phyloP scores from a whole-genome alignment of 1,140 invertebrate genomes.

The Vanessa tameamea region DNA sequence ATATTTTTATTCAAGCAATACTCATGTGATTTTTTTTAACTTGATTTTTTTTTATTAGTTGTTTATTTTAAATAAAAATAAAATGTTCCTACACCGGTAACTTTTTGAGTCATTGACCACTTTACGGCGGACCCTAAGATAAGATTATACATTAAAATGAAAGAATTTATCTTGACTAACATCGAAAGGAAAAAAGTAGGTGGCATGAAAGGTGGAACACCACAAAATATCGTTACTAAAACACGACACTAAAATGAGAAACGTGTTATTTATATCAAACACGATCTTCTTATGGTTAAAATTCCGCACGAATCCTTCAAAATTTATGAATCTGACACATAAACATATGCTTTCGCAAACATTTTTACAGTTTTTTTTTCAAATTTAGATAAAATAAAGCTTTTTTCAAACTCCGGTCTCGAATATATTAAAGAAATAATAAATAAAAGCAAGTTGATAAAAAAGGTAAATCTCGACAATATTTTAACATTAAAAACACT shows the following conservation, averaged over 20 bases:
- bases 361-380: slow-evolving; percentile 17
- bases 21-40: slow-evolving; percentile 6
- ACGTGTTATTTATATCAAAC: slow-evolving; percentile 17
- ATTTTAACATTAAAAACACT: slow-evolving; percentile 33
- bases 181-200: slow-evolving; percentile 36
- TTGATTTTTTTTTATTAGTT: slow-evolving; percentile 15
- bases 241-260: slow-evolving; percentile 3
- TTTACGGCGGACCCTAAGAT: slow-evolving; percentile 58
- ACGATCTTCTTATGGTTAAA: slow-evolving; percentile 29
- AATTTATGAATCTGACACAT: slow-evolving; percentile 34
- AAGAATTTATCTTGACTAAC: slow-evolving; percentile 44
- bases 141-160: slow-evolving; percentile 49
- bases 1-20: slow-evolving; percentile 9
- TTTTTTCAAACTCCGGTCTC: background rate
- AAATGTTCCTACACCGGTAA: slow-evolving; percentile 6
- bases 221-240: background rate
- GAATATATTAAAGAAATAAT: slow-evolving; percentile 3
- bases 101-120: slow-evolving; percentile 52
- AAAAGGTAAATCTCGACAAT: slow-evolving; percentile 10
- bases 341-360: slow-evolving; percentile 28
- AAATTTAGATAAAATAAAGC: slow-evolving; percentile 12
- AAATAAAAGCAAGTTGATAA: slow-evolving; percentile 26
- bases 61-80: slow-evolving; percentile 28
- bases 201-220: background rate
- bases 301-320: slow-evolving; percentile 32